Conservation (phyloP, 1,140 invertebrate species). For the Sycobia sp. region DNA sequence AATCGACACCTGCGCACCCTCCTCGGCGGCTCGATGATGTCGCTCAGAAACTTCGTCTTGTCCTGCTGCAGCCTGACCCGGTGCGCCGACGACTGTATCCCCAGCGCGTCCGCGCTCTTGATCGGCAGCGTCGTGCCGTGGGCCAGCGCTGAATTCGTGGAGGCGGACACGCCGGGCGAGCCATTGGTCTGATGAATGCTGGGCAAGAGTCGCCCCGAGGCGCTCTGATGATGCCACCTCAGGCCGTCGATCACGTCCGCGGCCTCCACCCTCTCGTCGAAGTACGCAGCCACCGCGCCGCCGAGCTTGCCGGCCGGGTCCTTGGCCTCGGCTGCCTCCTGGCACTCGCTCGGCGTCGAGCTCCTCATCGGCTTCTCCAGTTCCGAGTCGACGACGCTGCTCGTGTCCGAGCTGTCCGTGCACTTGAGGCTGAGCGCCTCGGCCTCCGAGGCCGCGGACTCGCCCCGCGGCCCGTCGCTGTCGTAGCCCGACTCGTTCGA, state of each 20-base stretch:
- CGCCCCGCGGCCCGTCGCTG: slow-evolving; percentile 70
- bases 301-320: neutral
- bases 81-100: slow-evolving; percentile 42
- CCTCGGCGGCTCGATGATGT: slow-evolving; percentile 55
- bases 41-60: slow-evolving; percentile 55
- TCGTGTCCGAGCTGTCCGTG: slow-evolving; percentile 55
- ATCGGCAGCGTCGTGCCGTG: slow-evolving; percentile 52
- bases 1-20: slow-evolving; percentile 50
- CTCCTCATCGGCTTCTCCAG: slow-evolving; percentile 53
- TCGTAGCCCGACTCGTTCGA: slow-evolving; percentile 85
- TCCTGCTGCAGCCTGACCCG: slow-evolving; percentile 55
- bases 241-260: slow-evolving; percentile 45
- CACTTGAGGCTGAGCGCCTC: slow-evolving; percentile 51
- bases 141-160: slow-evolving; percentile 30
- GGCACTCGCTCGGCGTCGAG: slow-evolving; percentile 49
- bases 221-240: slow-evolving; percentile 56
- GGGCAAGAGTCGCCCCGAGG: slow-evolving; percentile 53
- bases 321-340: slow-evolving; percentile 36
- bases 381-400: slow-evolving; percentile 56
- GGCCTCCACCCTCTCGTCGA: slow-evolving; percentile 2
- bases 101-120: neutral
- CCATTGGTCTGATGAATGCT: slow-evolving; percentile 52
- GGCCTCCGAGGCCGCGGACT: slow-evolving; percentile 52
- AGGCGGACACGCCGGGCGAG: neutral
- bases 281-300: neutral